These are phyloP conservation scores for Plutella xylostella DNA, from an alignment of 2,888 invertebrate genomes.

Conservation along the genomic window DNA sequence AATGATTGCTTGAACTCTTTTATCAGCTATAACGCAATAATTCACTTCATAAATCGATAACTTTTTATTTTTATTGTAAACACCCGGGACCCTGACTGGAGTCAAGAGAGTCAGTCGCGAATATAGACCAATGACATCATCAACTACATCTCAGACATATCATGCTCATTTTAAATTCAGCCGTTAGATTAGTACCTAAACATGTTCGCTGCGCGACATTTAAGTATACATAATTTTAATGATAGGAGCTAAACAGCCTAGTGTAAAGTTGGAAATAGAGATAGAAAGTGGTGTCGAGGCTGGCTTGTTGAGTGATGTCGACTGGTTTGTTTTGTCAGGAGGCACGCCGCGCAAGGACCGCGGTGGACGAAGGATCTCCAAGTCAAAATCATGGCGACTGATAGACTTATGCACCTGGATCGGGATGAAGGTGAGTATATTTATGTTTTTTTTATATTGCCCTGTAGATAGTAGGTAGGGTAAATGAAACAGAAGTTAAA, in stretches of 20 bases:
- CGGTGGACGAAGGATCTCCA: constrained; percentile 31
- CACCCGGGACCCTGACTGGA: constrained; percentile 17
- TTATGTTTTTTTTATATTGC: too few species aligned
- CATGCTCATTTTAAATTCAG: too few species aligned
- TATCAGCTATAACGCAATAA: too few species aligned
- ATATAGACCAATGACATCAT: constrained; percentile 37
- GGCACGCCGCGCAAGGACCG: constrained; percentile 45
- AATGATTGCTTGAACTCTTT: too few species aligned
- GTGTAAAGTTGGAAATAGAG: constrained; percentile 42
- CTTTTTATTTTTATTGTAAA: constrained; percentile 23
- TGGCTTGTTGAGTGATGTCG: constrained; percentile 37
- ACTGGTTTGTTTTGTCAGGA: constrained; percentile 56
- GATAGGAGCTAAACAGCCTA: constrained; percentile 22
- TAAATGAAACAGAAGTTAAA: too few species aligned
- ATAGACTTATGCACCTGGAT: constrained; percentile 57
- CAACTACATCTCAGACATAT: constrained; percentile 10
- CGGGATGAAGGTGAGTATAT: constrained; percentile 45
- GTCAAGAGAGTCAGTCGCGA: constrained; percentile 26
- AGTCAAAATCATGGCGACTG: constrained; percentile 42
- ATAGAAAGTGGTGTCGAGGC: constrained; percentile 43
- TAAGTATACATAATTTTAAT: too few species aligned
- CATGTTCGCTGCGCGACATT: neutral
- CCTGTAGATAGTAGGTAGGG: too few species aligned
- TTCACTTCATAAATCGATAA: too few species aligned
- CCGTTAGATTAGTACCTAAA: constrained; percentile 3